A percentile compares a stretch with the other conserved stretches of the same genome.
phyloP scores from a whole-genome alignment of 2,797 vertebrate species.

The Enteromius radiatus region DNA sequence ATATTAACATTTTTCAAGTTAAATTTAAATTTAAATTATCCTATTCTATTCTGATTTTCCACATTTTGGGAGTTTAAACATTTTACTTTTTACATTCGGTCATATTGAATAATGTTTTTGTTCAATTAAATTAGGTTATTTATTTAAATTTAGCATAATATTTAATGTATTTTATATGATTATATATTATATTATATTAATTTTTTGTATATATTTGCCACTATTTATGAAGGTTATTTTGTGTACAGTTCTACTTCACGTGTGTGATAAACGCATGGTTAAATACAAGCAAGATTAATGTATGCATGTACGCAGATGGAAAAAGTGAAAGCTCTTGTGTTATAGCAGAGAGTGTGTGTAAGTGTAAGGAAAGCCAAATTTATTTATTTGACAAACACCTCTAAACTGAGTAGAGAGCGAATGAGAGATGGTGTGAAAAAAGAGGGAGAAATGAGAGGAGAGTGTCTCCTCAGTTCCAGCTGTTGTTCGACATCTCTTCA shows the following conservation, averaged over 20 bases:
- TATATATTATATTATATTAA: background rate
- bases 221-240: background rate
- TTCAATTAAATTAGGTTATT: background rate
- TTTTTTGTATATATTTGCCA: background rate
- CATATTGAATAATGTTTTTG: background rate
- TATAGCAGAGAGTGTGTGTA: background rate
- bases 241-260: background rate
- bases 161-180: background rate
- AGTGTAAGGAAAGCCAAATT: slow-evolving; percentile 5
- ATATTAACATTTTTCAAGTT: background rate
- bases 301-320: background rate
- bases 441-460: slow-evolving; percentile 19
- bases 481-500: slow-evolving; percentile 42
- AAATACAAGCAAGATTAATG: background rate
- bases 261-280: background rate
- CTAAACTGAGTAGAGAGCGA: slow-evolving; percentile 29
- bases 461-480: slow-evolving; percentile 34
- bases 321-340: background rate
- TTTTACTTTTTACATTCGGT: background rate
- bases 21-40: background rate
- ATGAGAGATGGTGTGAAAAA: slow-evolving; percentile 34
- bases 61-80: background rate
- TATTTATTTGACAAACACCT: slow-evolving; percentile 22
- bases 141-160: no score
- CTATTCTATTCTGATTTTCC: background rate